Percentiles rank a stretch among this genome's conserved stretches.
phyloP scores from a whole-genome alignment of 2,113 vertebrate species.

The Acinonyx jubatus region DNA sequence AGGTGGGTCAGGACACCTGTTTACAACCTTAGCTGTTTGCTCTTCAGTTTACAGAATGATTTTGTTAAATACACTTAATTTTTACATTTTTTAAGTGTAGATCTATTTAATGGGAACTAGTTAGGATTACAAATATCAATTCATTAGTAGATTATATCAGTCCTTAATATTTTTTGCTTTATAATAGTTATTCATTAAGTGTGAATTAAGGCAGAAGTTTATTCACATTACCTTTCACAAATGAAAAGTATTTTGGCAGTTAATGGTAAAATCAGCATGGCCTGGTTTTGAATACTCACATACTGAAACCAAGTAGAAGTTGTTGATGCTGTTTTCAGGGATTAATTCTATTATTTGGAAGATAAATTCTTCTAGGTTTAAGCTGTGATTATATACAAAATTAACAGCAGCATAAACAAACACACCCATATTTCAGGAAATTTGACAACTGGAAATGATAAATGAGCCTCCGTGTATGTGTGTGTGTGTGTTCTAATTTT shows the following conservation, averaged over 20 bases:
- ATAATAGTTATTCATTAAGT: not conserved
- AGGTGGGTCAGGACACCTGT: fast-evolving
- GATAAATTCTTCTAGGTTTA: not conserved
- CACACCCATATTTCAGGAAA: slow-evolving; percentile 43
- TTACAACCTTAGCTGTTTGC: not conserved
- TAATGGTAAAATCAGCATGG: not conserved
- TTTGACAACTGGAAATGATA: slow-evolving; percentile 73
- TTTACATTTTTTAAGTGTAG: not conserved
- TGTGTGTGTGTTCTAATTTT: slow-evolving; percentile 64
- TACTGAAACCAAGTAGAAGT: slow-evolving; percentile 8
- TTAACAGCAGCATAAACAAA: slow-evolving; percentile 7
- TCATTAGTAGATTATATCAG: not conserved
- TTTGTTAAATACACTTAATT: not conserved
- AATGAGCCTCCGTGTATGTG: slow-evolving; percentile 58
- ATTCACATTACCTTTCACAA: slow-evolving; percentile 20
- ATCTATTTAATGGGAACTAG: not conserved
- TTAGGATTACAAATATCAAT: not conserved
- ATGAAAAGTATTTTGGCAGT: not conserved
- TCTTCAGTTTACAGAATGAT: not conserved
- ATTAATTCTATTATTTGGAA: slow-evolving; percentile 57
- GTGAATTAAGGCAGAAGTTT: slow-evolving; percentile 9
- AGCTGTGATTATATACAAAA: slow-evolving; percentile 11
- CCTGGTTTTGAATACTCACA: slow-evolving; percentile 4
- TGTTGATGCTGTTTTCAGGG: not conserved
- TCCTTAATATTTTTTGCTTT: not conserved